Base-by-base conservation (phyloP, 2,888 invertebrate genomes). In the Hedya salicella region DNA sequence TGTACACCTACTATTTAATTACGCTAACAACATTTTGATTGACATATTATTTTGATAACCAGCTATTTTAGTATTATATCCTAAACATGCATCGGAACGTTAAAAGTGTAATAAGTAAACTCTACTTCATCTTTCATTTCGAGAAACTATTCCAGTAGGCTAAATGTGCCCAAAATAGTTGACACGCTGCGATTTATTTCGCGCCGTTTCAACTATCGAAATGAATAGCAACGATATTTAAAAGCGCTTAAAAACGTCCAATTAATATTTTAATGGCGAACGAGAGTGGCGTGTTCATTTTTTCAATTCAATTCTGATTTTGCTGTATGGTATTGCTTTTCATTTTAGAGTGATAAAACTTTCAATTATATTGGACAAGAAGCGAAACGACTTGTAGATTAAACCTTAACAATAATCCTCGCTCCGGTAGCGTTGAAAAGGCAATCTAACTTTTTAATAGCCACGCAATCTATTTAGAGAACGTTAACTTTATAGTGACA, bases 381-480 rank as follows among this genome's bases (percentile, higher is more conserved):
- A 53, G 39, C 9, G 14, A 6, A n/a, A 14, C 6, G 3, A 8
- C 17, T 40, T 17, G 19, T 3, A 25, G 16, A 25, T 11, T 40
- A 5, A 17, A 19, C 3, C 54, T 16, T 14, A 30, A 13, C 11
- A 56, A 17, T 30, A 25, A 56, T 25, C 44, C 42, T 61, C 36
- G 60, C 59, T 70, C 44, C 56, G 44, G 60, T 36, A 46, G 67
- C 62, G 67, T 59, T 66, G 67, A 68, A 65, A 60, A 67, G 69
- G 65, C 65, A 69, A 69, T 68, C 49, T 61, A 66, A 70, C 50
- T 69, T 64, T 67, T 32, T 48, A 44, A 62, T 54, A 25, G 48
- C 60, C 61, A 39, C 48, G 30, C 21, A 42, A 53, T 65, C 62
- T 73, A 74, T 72, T 63, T 65, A 39, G 21, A 68, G 67, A 67